These are phyloP conservation scores for Betta splendens DNA, from an alignment of 2,797 vertebrate species.

Conservation along the genomic window DNA sequence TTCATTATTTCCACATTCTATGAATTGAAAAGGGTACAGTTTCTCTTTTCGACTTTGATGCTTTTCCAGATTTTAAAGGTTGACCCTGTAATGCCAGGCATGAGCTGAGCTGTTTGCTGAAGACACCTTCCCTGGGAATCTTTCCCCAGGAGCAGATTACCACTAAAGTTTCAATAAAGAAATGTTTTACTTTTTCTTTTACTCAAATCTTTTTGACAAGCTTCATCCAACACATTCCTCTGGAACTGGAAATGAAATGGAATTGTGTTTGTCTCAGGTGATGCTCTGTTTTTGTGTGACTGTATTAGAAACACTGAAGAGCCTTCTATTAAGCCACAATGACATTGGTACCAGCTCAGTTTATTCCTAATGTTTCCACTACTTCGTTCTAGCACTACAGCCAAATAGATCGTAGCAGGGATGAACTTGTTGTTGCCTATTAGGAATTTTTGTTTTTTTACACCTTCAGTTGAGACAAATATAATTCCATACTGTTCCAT, in stretches of 20 bases:
- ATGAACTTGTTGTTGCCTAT: too few relatives aligned
- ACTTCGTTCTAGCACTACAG: too few relatives aligned
- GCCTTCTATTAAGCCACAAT: background rate
- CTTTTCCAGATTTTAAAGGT: slow-evolving; percentile 47
- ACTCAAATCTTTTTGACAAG: slow-evolving; percentile 33
- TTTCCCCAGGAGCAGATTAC: slow-evolving; percentile 31
- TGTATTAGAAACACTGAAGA: background rate
- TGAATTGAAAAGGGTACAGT: slow-evolving; percentile 76
- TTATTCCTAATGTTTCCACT: too few relatives aligned
- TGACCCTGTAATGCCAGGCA: slow-evolving; percentile 46
- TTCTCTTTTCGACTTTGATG: slow-evolving; percentile 79
- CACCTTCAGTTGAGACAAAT: background rate
- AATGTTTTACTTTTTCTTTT: slow-evolving; percentile 41
- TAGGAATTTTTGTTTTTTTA: background rate
- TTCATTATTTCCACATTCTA: slow-evolving; percentile 85
- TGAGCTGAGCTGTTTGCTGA: slow-evolving; percentile 45
- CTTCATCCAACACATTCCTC: slow-evolving; percentile 13
- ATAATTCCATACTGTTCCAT: background rate
- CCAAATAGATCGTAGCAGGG: too few relatives aligned
- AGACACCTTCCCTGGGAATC: slow-evolving; percentile 41
- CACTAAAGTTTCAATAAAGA: slow-evolving; percentile 61
- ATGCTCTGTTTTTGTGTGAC: background rate
- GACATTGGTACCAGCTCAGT: too few relatives aligned
- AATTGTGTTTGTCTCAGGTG: slow-evolving; percentile 1
- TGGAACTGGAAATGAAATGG: slow-evolving; percentile 19